Base-by-base conservation (phyloP, 2,113 vertebrate species). In the Seriola quinqueradiata region DNA sequence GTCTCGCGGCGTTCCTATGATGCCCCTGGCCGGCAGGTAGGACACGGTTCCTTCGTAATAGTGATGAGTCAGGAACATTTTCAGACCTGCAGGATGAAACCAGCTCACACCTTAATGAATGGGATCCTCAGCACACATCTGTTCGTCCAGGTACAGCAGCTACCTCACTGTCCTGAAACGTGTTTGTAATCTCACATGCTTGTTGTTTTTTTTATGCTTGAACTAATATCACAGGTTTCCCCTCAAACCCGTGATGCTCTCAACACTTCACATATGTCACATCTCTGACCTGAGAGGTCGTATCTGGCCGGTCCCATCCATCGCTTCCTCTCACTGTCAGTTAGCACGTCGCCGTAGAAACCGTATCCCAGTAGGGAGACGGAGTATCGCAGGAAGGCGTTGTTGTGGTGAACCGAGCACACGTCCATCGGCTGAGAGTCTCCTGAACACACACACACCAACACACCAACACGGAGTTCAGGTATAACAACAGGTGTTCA, bases 221-320 rank as follows among this genome's bases (percentile, higher is more conserved):
- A 44, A 13, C 12, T 44, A 44, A 46, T 46, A 46, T 46, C 44
- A 16, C 12, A 16, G 13, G 32, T 44, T 44, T 60, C 2, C 25
- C n/a, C 14, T 58, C 11, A 16, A 46, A 14, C 44, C 44, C 44
- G 14, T 46, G 14, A 19, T 5, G 5, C 46, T 50, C 46, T 40
- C 7, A 42, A 42, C 63, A 48, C 40, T 57, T 5, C 2, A 73
- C 23, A 73, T 1, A 1, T 5, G 38, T 0, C 9, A 8, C 10
- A 1, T 8, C 63, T 32, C 17, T 87, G 1, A 99, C 98, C 98
- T 93, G 98, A 97, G 55, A 98, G 94, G 90, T 99, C 96, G 0
- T 99, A 99, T 96, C 98, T 94, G 71, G 95, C 90, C 0, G 97
- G 96, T 5, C 98, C 98, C 97, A 99, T 96, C 98, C 98, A 99